A percentile compares a stretch with the other conserved stretches of the same genome.
These are phyloP conservation scores for Spisula solida DNA, from an alignment of 2,888 invertebrate genomes.

Conservation along the genomic window DNA sequence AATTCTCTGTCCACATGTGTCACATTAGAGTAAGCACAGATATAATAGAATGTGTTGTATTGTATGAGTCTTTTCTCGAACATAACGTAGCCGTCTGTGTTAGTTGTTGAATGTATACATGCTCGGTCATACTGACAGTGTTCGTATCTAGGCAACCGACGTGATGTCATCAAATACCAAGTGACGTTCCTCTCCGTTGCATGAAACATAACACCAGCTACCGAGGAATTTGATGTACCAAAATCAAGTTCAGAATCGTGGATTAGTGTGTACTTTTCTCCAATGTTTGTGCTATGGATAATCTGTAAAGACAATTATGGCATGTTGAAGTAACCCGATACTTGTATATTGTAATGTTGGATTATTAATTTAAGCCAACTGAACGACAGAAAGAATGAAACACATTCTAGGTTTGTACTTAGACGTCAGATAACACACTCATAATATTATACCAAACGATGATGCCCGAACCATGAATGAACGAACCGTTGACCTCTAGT, in stretches of 20 bases:
- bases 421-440: too few relatives aligned
- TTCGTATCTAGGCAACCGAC: slow-evolving; percentile 25
- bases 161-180: slow-evolving; percentile 57
- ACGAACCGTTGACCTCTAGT: too few relatives aligned
- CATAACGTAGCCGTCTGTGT: background rate
- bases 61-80: slow-evolving; percentile 24
- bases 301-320: slow-evolving; percentile 23
- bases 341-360: too few relatives aligned
- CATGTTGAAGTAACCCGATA: too few relatives aligned
- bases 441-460: too few relatives aligned
- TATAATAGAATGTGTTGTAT: slow-evolving; percentile 40
- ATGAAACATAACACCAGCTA: slow-evolving; percentile 42
- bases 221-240: slow-evolving; percentile 32
- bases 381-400: too few relatives aligned
- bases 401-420: too few relatives aligned
- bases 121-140: slow-evolving; percentile 25
- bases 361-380: too few relatives aligned
- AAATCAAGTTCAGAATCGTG: slow-evolving; percentile 57
- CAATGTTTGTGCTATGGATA: slow-evolving; percentile 51
- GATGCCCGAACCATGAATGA: too few relatives aligned
- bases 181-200: slow-evolving; percentile 47
- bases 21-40: slow-evolving; percentile 48
- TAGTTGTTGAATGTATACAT: slow-evolving; percentile 37
- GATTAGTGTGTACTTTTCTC: slow-evolving; percentile 21
- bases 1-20: slow-evolving; percentile 31